Evolutionary conservation across 2,888 invertebrate genomes (phyloP), one percentile per base, ranked within the genome.

Genomic region (Phymatocera aterrima): DNA sequence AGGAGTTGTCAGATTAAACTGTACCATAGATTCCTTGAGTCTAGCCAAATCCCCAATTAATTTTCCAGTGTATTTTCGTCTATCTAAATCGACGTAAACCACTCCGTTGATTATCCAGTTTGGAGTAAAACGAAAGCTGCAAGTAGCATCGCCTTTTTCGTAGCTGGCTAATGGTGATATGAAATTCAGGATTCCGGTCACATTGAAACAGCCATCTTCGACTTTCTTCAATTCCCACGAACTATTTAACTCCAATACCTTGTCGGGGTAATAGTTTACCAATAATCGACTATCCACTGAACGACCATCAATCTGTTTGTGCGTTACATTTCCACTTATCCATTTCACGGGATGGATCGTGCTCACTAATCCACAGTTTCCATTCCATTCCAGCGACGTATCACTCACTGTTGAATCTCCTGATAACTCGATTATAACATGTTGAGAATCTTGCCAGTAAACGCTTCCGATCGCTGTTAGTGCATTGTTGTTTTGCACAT

Each of bases 1-100:
- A 0, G 96, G 95, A 2, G 96, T 95, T 0, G 95, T 96, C 3
- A 96, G 93, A 88, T 96, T 96, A 21, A 96, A 93, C 0, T 93
- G 92, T 1, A 96, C 87, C 94, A 95, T 95, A 81, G 95, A 96
- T 89, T 96, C 95, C 0, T 95, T 95, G 28, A 96, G 91, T 64
- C 93, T 93, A 70, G 93, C 93, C 83, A 96, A 92, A 89, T 95
- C 94, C 5, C 96, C 95, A 12, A 79, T 70, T 8, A 90, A 54
- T 37, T 84, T 92, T 3, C 94, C 92, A 1, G 94, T 94, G 80
- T 95, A 93, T 48, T 94, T 93, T 83, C 94, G 94, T 48, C 94
- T 93, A 84, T 96, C 95, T 28, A 96, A 90, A 81, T 95, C 94
- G 48, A 96, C 88, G 80, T 94, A 94, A 0, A 95, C 95, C 2